These are phyloP conservation scores for Bellardia bayeri DNA, from an alignment of 2,888 invertebrate species.

Conservation along the genomic window DNA sequence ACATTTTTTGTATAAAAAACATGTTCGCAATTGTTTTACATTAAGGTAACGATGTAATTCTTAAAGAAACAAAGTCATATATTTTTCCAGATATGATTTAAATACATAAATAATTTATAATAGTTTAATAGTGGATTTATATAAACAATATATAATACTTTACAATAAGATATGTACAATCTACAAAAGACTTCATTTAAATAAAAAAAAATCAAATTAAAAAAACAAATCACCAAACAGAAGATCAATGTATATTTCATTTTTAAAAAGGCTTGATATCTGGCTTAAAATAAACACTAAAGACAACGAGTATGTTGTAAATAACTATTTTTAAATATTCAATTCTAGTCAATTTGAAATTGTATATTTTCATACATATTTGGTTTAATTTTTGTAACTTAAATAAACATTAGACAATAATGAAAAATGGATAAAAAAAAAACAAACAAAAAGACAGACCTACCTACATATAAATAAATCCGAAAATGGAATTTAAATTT, in stretches of 20 bases:
- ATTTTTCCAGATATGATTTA: constrained; percentile 48
- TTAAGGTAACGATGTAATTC: constrained; percentile 20
- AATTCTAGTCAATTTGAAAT: neutral
- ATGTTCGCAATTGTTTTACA: neutral
- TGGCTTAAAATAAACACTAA: constrained; percentile 25
- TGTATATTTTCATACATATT: constrained; percentile 4
- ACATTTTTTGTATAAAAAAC: neutral
- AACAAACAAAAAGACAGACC: neutral
- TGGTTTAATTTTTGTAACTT: neutral
- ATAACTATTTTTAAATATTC: constrained; percentile 3
- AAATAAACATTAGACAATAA: neutral
- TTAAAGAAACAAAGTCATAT: constrained; percentile 54
- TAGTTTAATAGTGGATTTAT: constrained; percentile 41
- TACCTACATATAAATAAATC: neutral
- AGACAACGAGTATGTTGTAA: constrained; percentile 17
- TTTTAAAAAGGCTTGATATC: neutral
- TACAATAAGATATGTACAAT: constrained; percentile 63
- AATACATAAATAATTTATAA: constrained; percentile 77
- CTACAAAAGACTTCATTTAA: constrained; percentile 36
- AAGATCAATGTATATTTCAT: constrained; percentile 9
- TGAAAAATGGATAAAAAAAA: neutral
- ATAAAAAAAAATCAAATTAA: constrained; percentile 6
- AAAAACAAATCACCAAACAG: constrained; percentile 25
- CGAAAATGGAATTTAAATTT: neutral
- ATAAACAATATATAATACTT: constrained; percentile 67